Evolutionary conservation across 2,888 invertebrate species (phyloP).

Genomic region (Andrena hattorfiana): DNA sequence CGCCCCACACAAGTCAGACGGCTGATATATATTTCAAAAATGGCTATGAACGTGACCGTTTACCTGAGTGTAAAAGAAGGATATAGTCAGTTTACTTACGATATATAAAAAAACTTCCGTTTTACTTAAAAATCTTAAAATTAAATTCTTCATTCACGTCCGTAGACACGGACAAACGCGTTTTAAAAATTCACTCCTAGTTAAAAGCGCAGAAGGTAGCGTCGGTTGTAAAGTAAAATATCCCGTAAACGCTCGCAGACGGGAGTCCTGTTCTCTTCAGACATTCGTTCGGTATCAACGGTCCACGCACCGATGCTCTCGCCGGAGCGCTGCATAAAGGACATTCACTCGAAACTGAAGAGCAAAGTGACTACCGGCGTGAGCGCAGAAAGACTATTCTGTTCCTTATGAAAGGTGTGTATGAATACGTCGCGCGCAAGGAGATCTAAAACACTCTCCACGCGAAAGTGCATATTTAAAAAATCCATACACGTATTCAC

Average conservation of each 20-base stretch:
- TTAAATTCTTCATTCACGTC: background rate
- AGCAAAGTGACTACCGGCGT: slow-evolving; percentile 27
- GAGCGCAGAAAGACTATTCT: slow-evolving; percentile 17
- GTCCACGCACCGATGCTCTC: slow-evolving; percentile 23
- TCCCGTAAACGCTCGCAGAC: slow-evolving; percentile 26
- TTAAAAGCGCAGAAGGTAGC: background rate
- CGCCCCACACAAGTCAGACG: background rate
- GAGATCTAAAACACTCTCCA: slow-evolving; percentile 14
- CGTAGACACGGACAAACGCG: background rate
- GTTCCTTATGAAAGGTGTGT: slow-evolving; percentile 25
- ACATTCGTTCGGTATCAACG: slow-evolving; percentile 31
- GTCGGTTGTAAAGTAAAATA: slow-evolving; percentile 9
- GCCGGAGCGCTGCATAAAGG: slow-evolving; percentile 40
- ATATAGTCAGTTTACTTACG: background rate
- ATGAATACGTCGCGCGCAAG: slow-evolving; percentile 25
- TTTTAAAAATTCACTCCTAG: slow-evolving; percentile 21
- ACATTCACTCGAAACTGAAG: slow-evolving; percentile 43
- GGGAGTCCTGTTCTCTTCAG: slow-evolving; percentile 29
- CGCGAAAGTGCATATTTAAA: slow-evolving; percentile 6
- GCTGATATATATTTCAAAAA: background rate
- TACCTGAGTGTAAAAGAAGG: background rate
- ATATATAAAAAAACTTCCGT: background rate
- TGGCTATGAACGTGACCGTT: too few relatives aligned
- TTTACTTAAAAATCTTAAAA: background rate
- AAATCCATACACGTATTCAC: slow-evolving; percentile 11